Evolutionary conservation across 1,140 invertebrate genomes (phyloP).

Genomic region (Leptinotarsa lineolata): DNA sequence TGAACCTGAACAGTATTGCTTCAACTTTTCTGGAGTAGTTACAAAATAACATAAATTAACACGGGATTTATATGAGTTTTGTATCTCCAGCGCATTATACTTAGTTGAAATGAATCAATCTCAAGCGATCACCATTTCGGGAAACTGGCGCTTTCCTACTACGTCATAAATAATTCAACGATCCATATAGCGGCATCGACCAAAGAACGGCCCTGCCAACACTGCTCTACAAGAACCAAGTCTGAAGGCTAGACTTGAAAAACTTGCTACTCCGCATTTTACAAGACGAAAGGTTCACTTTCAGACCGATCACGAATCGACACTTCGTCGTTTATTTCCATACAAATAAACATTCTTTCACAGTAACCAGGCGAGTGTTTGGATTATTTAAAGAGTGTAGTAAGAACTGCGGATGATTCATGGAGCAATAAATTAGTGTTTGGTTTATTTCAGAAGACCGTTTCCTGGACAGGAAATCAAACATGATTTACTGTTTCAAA

Average conservation of each 20-base stretch:
- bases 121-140: no score
- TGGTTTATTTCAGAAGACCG: neutral
- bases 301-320: constrained; percentile 5
- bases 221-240: neutral
- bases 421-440: neutral
- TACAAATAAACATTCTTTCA: constrained; percentile 20
- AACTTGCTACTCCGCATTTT: constrained; percentile 8
- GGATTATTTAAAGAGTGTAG: neutral
- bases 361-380: constrained; percentile 17
- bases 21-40: no score
- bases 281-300: constrained; percentile 9
- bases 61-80: no score
- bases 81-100: no score
- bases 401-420: neutral
- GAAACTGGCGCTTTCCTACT: no score
- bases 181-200: neutral
- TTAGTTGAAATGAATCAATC: no score
- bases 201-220: neutral
- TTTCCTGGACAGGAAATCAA: no score
- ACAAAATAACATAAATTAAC: no score
- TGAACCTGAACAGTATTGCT: no score
- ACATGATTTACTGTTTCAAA: no score
- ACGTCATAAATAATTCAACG: neutral
- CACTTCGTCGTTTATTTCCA: constrained; percentile 13
- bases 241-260: neutral